phyloP scores from a whole-genome alignment of 35 echinoderm and acorn worm genomes.

The Acanthaster planci region DNA sequence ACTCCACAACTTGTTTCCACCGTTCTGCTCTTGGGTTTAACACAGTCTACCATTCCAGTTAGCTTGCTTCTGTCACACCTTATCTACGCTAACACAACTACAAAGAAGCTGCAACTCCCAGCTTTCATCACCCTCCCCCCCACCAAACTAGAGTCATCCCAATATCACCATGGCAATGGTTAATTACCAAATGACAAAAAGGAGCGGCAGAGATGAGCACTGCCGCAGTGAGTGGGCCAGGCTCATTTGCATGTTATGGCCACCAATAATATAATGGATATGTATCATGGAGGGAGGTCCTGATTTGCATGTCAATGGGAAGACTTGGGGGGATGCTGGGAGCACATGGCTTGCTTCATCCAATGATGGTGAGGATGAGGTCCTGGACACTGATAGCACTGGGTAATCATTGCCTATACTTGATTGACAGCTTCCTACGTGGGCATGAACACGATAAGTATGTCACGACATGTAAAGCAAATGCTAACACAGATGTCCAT shows the following conservation, averaged over 20 bases:
- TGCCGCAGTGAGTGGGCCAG: not conserved
- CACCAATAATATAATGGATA: not conserved
- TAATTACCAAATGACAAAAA: slow-evolving; percentile 15
- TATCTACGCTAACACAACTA: no score
- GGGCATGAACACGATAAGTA: no score
- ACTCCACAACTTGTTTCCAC: no score
- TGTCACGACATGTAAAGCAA: no score
- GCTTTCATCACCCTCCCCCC: no score
- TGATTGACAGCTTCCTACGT: not conserved
- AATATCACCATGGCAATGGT: slow-evolving; percentile 9
- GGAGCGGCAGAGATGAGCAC: not conserved
- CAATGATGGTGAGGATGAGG: not conserved
- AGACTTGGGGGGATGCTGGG: not conserved
- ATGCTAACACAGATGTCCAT: no score
- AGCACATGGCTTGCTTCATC: not conserved
- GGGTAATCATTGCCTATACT: not conserved
- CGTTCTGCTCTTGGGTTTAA: no score
- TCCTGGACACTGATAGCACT: not conserved
- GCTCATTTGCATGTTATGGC: slow-evolving; percentile 14
- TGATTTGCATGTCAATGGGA: slow-evolving; percentile 17
- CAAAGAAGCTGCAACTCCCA: no score
- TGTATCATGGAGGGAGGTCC: not conserved
- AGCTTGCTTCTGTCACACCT: no score
- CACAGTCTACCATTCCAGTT: no score
- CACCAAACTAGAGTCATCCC: not conserved